Evolutionary conservation across 2,113 vertebrate species (phyloP).

Genomic region (Gracilinanus agilis): DNA sequence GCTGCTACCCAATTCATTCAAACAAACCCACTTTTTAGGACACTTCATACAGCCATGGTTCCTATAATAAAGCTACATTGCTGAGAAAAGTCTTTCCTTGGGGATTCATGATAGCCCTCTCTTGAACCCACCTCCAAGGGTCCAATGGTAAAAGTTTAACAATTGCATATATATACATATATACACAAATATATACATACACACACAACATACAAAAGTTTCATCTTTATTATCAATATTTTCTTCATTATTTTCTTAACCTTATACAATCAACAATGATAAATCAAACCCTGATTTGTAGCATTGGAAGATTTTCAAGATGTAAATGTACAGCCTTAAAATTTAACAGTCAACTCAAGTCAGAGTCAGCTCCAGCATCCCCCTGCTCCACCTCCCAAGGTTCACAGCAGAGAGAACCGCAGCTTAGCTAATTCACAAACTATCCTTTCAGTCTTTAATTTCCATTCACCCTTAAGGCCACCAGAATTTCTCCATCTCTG

Average conservation of each 20-base stretch:
- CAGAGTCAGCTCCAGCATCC: background rate
- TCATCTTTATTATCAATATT: background rate
- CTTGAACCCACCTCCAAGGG: fast-evolving
- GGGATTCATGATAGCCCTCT: background rate
- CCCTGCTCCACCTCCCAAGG: background rate
- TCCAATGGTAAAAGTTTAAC: background rate
- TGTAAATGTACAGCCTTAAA: background rate
- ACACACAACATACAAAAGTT: background rate
- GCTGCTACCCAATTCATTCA: background rate
- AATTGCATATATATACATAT: background rate
- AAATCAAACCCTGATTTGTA: background rate
- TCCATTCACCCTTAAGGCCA: background rate
- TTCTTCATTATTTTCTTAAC: background rate
- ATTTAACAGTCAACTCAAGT: background rate
- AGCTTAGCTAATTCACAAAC: background rate
- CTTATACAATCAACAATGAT: background rate
- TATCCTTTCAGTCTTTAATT: background rate
- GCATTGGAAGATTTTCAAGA: background rate
- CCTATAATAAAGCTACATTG: too few relatives aligned
- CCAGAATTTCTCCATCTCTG: background rate
- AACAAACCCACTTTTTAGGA: background rate
- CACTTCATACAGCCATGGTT: background rate
- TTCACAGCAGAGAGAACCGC: background rate
- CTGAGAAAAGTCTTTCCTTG: background rate
- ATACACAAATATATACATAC: too few relatives aligned